Conservation (phyloP, 2,797 vertebrate species). For the Molossus alvarezi region DNA sequence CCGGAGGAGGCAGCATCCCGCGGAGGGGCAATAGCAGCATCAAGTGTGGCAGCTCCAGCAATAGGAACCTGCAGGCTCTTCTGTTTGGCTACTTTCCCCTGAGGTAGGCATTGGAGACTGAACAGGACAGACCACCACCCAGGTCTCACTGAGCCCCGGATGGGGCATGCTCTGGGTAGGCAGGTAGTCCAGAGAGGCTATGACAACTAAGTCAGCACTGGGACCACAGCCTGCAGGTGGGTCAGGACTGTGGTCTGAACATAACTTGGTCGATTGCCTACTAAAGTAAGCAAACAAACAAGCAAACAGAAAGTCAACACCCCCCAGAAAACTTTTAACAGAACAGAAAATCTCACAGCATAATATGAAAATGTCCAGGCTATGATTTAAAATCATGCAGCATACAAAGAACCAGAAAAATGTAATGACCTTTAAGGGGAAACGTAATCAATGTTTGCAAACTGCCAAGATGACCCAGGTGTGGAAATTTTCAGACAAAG, state of each 20-base stretch:
- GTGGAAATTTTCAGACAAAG: background rate
- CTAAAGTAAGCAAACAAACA: background rate
- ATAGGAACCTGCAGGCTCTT: background rate
- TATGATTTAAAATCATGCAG: background rate
- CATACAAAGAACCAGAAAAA: background rate
- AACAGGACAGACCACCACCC: background rate
- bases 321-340: background rate
- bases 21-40: too few relatives aligned
- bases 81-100: background rate
- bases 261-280: too few relatives aligned
- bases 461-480: background rate
- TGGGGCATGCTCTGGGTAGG: background rate
- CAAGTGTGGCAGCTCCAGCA: background rate
- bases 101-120: background rate
- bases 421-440: background rate
- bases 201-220: background rate
- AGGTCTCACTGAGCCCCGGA: background rate
- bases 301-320: background rate
- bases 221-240: background rate
- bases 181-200: background rate
- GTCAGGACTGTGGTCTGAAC: background rate
- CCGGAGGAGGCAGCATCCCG: background rate
- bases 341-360: background rate
- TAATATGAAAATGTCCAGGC: constrained; percentile 18
- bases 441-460: background rate